Evolutionary conservation across 2,888 invertebrate species (phyloP).

Genomic region (Malthinus flaveolus): DNA sequence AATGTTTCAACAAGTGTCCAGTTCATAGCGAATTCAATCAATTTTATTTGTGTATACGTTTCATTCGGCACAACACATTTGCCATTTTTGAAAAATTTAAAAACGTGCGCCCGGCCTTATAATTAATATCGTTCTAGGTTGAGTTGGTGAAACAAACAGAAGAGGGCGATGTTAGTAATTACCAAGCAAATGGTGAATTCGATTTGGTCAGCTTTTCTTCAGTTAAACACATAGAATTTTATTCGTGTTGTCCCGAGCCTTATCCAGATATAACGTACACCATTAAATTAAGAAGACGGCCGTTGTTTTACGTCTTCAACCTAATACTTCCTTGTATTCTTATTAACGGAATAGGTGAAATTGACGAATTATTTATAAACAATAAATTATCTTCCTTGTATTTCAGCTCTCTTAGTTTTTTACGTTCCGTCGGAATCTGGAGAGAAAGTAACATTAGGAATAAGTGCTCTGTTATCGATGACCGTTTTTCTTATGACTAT

Average conservation of each 20-base stretch:
- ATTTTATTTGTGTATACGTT: too few relatives aligned
- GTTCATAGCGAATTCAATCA: too few relatives aligned
- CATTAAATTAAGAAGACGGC: conserved; percentile 73
- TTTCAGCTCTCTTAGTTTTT: conserved; percentile 76
- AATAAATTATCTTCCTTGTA: conserved; percentile 31
- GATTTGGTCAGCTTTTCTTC: conserved; percentile 78
- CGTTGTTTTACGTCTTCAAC: conserved; percentile 86
- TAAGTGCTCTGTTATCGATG: conserved; percentile 85
- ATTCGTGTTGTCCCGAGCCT: conserved; percentile 80
- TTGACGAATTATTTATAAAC: conserved; percentile 1
- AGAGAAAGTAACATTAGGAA: conserved; percentile 84
- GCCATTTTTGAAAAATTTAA: too few relatives aligned
- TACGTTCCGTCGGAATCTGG: conserved; percentile 88
- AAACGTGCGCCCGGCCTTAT: too few relatives aligned
- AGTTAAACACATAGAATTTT: conserved; percentile 71
- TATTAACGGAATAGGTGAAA: conserved; percentile 80
- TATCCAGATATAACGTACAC: conserved; percentile 85
- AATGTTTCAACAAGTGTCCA: too few relatives aligned
- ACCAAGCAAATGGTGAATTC: conserved; percentile 91
- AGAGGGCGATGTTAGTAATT: conserved; percentile 84
- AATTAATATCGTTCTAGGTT: conserved; percentile 65
- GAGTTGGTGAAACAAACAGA: conserved; percentile 77
- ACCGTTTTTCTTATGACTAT: conserved; percentile 89
- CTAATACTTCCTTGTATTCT: conserved; percentile 82
- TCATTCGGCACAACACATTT: too few relatives aligned